These are phyloP conservation scores for Tadarida brasiliensis DNA, from an alignment of 2,797 vertebrate genomes.

Conservation along the genomic window DNA sequence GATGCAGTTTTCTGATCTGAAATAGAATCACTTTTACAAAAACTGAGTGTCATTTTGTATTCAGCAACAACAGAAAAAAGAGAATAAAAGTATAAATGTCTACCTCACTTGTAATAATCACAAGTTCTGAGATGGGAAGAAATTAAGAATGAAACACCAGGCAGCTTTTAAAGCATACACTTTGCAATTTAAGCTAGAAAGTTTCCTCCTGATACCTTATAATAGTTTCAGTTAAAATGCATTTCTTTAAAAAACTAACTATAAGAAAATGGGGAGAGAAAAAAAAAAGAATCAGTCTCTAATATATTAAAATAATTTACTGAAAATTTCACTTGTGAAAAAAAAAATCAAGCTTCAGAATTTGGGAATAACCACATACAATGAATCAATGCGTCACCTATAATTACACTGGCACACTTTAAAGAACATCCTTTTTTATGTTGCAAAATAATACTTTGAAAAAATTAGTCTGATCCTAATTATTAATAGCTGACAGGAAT, in stretches of 20 bases:
- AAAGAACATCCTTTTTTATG: constrained; percentile 5
- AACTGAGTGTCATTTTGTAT: constrained; percentile 46
- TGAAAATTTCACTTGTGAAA: constrained; percentile 54
- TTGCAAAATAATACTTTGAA: background rate
- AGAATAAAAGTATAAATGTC: constrained; percentile 47
- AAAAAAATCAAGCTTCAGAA: constrained; percentile 66
- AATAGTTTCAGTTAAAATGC: constrained; percentile 43
- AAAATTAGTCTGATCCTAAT: constrained; percentile 9
- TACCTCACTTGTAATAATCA: constrained; percentile 40
- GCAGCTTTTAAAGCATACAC: constrained; percentile 51
- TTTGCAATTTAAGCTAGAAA: constrained; percentile 53
- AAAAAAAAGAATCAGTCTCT: constrained; percentile 4
- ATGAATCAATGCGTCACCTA: background rate
- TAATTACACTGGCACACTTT: background rate
- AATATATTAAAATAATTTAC: constrained; percentile 15
- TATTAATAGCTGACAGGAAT: constrained; percentile 5
- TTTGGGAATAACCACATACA: background rate
- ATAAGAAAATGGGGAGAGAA: constrained; percentile 36
- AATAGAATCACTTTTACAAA: constrained; percentile 62
- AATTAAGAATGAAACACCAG: constrained; percentile 59
- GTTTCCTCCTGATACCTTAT: constrained; percentile 44
- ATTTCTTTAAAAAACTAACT: constrained; percentile 8
- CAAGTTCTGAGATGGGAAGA: constrained; percentile 57
- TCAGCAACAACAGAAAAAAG: constrained; percentile 32
- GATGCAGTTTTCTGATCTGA: constrained; percentile 57